Evolutionary conservation across 2,797 vertebrate species (phyloP).

Genomic region (Pelochelys cantorii): DNA sequence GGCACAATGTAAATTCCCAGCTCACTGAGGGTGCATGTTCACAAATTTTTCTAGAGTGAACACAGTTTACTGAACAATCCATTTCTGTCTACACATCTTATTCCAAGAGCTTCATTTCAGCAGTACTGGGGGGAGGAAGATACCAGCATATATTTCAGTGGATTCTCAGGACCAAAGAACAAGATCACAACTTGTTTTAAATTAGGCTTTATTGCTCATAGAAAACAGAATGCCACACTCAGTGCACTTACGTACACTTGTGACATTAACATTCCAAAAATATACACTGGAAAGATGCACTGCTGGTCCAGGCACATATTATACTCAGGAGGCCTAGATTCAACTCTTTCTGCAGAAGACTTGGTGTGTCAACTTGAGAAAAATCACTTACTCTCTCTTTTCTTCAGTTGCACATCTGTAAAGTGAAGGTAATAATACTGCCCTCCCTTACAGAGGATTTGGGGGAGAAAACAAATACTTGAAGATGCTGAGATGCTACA

Average conservation of each 20-base stretch:
- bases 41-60: not conserved
- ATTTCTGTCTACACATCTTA: not conserved
- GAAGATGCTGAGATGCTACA: not conserved
- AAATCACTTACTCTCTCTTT: not conserved
- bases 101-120: not conserved
- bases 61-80: not conserved
- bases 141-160: not conserved
- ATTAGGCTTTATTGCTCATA: not conserved
- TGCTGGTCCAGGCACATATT: not conserved
- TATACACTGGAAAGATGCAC: not conserved
- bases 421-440: not conserved
- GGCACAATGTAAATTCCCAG: not conserved
- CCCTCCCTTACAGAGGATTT: not conserved
- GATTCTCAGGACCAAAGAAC: not conserved
- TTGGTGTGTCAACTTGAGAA: not conserved
- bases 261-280: not conserved
- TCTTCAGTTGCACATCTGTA: not conserved
- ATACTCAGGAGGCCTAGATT: not conserved
- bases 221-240: not conserved
- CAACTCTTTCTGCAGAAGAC: not conserved
- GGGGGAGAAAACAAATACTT: not conserved
- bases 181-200: not conserved
- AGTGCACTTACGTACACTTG: not conserved
- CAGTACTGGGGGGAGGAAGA: not conserved
- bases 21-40: rapidly evolving